Evolutionary conservation across 1,140 invertebrate species (phyloP).

Genomic region (Drosophila sechellia): DNA sequence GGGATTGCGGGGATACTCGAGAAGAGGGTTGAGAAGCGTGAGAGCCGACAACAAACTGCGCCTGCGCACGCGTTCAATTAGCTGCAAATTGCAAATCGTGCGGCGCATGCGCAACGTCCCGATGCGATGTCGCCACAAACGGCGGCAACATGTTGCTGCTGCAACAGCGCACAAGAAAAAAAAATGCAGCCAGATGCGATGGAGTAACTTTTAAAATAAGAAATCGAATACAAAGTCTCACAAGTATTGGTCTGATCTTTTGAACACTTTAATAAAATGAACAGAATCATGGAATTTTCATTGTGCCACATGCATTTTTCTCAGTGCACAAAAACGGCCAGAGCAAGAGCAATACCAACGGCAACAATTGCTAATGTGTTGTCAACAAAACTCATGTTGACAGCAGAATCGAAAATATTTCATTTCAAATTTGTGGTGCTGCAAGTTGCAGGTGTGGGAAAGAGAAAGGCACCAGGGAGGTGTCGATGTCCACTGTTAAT

Average conservation of each 20-base stretch:
- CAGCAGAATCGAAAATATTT: slow-evolving; percentile 82
- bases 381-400: slow-evolving; percentile 80
- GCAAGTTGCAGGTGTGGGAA: slow-evolving; percentile 55
- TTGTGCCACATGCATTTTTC: too few species aligned
- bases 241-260: too few species aligned
- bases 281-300: too few species aligned
- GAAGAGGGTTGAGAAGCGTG: slow-evolving; percentile 42
- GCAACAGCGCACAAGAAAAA: slow-evolving; percentile 5
- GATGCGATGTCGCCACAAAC: slow-evolving; percentile 50
- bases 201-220: too few species aligned
- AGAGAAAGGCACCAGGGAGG: slow-evolving; percentile 44
- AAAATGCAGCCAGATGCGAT: not conserved
- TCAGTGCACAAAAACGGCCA: slow-evolving; percentile 7
- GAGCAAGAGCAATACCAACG: slow-evolving; percentile 29
- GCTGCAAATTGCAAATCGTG: slow-evolving; percentile 81
- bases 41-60: slow-evolving; percentile 72
- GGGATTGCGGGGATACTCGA: slow-evolving; percentile 3
- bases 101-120: slow-evolving; percentile 76
- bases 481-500: slow-evolving; percentile 49
- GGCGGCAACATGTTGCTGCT: slow-evolving; percentile 70
- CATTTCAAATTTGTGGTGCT: slow-evolving; percentile 72
- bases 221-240: too few species aligned
- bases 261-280: too few species aligned
- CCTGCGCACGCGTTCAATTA: slow-evolving; percentile 81
- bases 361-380: slow-evolving; percentile 79